A percentile compares a stretch with the other conserved stretches of the same genome.
phyloP scores from a whole-genome alignment of 2,888 invertebrate genomes.

The Cataglyphis altisquamis region DNA sequence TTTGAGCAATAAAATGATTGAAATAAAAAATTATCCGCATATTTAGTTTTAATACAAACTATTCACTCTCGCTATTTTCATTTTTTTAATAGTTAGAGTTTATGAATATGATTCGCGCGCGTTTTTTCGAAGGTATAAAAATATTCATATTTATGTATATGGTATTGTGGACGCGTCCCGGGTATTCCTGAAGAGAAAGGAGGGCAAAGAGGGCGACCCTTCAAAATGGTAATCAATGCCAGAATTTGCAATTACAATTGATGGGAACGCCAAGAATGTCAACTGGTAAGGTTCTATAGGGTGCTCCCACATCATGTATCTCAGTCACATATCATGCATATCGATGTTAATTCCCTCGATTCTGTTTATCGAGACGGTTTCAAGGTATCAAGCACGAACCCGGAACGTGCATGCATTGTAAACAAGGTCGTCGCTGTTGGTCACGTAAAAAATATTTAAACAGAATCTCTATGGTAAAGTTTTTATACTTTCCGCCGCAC shows the following conservation, averaged over 20 bases:
- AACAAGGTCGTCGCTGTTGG: neutral
- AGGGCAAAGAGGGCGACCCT: conserved; percentile 20
- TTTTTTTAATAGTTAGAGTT: neutral
- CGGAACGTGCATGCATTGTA: neutral
- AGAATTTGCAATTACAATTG: conserved; percentile 70
- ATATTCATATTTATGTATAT: neutral
- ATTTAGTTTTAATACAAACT: conserved; percentile 2
- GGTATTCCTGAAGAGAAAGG: neutral
- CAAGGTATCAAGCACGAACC: conserved; percentile 27
- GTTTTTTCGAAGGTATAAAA: neutral
- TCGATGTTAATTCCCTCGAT: conserved; percentile 41
- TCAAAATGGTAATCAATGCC: conserved; percentile 66
- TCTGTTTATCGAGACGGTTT: conserved; percentile 32
- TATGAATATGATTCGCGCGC: too few species aligned
- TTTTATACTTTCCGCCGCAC: neutral
- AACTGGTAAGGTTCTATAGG: conserved; percentile 22
- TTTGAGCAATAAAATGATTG: conserved; percentile 5
- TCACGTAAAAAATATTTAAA: neutral
- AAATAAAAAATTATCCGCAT: conserved; percentile 5
- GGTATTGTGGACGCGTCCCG: neutral
- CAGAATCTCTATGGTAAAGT: neutral
- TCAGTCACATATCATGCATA: conserved; percentile 47
- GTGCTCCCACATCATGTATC: conserved; percentile 32
- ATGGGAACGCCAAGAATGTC: conserved; percentile 41
- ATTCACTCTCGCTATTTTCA: neutral